Conservation (phyloP, 2,888 invertebrate genomes). For the Eupithecia inturbata region DNA sequence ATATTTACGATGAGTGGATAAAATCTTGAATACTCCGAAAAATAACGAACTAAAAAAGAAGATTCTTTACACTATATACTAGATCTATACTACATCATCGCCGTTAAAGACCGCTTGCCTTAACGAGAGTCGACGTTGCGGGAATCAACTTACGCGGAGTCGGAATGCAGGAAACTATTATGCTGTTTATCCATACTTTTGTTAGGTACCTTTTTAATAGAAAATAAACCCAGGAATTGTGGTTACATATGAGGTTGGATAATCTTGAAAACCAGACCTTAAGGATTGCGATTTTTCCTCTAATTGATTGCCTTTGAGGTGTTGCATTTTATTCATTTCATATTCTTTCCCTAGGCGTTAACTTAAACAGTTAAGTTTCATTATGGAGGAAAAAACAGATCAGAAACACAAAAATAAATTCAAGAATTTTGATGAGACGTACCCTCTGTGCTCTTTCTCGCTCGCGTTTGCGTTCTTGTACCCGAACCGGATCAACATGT, state of each 20-base stretch:
- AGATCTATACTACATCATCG: no score
- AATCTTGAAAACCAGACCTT: neutral
- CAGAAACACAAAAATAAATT: neutral
- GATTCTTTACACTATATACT: no score
- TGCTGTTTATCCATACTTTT: no score
- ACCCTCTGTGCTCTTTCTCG: neutral
- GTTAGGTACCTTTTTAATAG: no score
- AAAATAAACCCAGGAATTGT: no score
- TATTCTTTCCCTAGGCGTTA: neutral
- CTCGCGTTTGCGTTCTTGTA: slow-evolving; percentile 6
- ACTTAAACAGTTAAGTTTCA: neutral
- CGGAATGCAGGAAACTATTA: no score
- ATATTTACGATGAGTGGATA: no score
- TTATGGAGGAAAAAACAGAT: neutral
- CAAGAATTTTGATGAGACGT: slow-evolving; percentile 3
- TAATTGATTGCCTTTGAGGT: slow-evolving; percentile 4
- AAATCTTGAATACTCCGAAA: no score
- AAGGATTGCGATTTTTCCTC: neutral
- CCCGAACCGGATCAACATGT: neutral
- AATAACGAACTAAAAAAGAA: no score
- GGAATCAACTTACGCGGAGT: no score
- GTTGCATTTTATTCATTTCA: neutral
- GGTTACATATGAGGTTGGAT: neutral
- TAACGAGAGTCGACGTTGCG: no score
- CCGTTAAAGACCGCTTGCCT: no score